Evolutionary conservation across 2,113 vertebrate genomes (phyloP).

Genomic region (Naja naja): DNA sequence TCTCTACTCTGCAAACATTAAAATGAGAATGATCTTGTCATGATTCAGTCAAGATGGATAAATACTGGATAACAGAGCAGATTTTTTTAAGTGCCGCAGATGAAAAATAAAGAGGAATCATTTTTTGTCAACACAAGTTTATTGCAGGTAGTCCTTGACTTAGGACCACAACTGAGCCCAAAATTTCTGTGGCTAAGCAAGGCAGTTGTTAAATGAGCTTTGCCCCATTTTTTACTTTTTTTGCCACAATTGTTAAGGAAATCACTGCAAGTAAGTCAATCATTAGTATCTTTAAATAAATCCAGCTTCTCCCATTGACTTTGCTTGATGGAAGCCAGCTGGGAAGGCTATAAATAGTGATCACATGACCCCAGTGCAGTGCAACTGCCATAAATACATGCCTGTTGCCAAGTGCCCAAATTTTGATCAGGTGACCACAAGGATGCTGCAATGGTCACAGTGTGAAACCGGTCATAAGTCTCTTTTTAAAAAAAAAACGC

Average conservation of each 20-base stretch:
- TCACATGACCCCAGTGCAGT: background rate
- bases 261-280: background rate
- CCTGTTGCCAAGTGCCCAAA: background rate
- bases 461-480: background rate
- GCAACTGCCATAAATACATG: background rate
- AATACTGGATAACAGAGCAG: conserved; percentile 26
- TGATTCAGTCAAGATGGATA: conserved; percentile 59
- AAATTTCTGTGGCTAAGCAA: background rate
- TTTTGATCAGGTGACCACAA: background rate
- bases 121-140: background rate
- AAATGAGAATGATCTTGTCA: conserved; percentile 75
- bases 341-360: background rate
- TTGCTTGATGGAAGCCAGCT: background rate
- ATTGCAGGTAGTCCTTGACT: background rate
- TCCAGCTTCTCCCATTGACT: background rate
- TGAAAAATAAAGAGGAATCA: conserved; percentile 34
- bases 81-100: conserved; percentile 31
- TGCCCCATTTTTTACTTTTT: background rate
- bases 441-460: background rate
- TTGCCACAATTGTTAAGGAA: background rate
- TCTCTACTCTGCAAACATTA: conserved; percentile 98
- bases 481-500: background rate
- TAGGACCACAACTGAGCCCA: background rate
- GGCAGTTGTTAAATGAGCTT: background rate
- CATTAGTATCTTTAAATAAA: background rate